Evolutionary conservation across 2,797 vertebrate species (phyloP).

Genomic region (Sylvia borin): DNA sequence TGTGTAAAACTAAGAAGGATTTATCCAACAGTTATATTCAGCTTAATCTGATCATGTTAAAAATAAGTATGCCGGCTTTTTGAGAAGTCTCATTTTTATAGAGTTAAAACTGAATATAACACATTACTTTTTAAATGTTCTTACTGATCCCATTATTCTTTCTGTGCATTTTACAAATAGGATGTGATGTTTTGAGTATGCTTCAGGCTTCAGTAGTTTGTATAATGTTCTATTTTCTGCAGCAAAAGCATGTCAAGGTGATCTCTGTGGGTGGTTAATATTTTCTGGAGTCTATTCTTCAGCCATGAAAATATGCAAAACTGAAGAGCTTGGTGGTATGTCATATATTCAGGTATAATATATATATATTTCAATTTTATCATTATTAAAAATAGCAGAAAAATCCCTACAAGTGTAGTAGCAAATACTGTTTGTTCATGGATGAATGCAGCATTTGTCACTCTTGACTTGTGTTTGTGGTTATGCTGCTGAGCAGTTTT

Average conservation of each 20-base stretch:
- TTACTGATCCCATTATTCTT: slow-evolving; percentile 59
- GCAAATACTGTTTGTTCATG: background rate
- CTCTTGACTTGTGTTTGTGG: slow-evolving; percentile 10
- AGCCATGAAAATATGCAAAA: slow-evolving; percentile 71
- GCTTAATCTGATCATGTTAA: background rate
- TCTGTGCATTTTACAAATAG: slow-evolving; percentile 68
- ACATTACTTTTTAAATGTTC: slow-evolving; percentile 53
- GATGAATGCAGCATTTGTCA: background rate
- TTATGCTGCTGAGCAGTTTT: background rate
- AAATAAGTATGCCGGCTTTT: background rate
- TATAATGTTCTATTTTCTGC: slow-evolving; percentile 74
- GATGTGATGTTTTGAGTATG: slow-evolving; percentile 74
- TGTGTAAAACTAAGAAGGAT: slow-evolving; percentile 1
- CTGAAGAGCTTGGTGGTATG: slow-evolving; percentile 42
- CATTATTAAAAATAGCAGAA: background rate
- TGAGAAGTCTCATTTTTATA: background rate
- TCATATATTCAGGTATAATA: background rate
- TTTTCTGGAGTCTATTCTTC: slow-evolving; percentile 69
- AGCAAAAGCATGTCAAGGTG: slow-evolving; percentile 74
- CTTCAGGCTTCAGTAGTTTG: slow-evolving; percentile 72
- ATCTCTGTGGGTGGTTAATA: slow-evolving; percentile 74
- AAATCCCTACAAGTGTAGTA: background rate
- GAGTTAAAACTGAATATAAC: slow-evolving; percentile 28
- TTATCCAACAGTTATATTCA: background rate
- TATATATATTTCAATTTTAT: background rate